Evolutionary conservation across 2,797 vertebrate genomes (phyloP), one percentile per base, ranked within the genome.

Genomic region (Monodelphis domestica): DNA sequence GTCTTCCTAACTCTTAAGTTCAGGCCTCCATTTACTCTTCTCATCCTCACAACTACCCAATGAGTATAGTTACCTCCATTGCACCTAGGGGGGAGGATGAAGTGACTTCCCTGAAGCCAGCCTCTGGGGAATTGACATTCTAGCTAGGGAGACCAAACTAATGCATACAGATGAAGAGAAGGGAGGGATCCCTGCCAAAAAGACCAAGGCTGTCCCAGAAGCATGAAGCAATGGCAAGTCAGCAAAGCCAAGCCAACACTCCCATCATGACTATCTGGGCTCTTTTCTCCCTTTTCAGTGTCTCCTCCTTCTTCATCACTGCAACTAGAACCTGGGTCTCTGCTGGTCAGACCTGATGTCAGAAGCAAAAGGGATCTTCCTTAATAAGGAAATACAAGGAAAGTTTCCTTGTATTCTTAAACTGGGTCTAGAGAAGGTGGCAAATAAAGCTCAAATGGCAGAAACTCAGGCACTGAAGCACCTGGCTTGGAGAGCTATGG

Each of bases 401-500:
- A n/a, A n/a, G n/a, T n/a, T n/a, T n/a, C n/a, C 21, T 45, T 78
- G 38, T 45, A 1, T 26, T 45, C 38, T 38, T 70, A 70, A 78
- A 45, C n/a, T 24, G 70, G 21, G 24, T 11, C 38, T 50, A 84
- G 21, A 51, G 92, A 26, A 88, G 51, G 12, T 9, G 14, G 30
- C 38, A 12, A 21, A 15, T 0, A 21, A 91, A 33, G 17, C 56
- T 14, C 1, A 1, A 24, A 2, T 0, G 15, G 10, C 0, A 29
- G 54, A 38, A 6, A 1, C 28, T 24, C 50, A 1, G 2, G 12
- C 53, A 63, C 7, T 3, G 3, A 17, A 29, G 9, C 0, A 7
- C 10, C 10, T 2, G 6, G 84, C n/a, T 55, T 12, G 33, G 51
- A 11, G 17, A 70, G 57, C 29, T 54, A 51, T 38, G 5, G 21